phyloP scores from a whole-genome alignment of 2,797 vertebrate species.

The Neosilurus mollespiculum region DNA sequence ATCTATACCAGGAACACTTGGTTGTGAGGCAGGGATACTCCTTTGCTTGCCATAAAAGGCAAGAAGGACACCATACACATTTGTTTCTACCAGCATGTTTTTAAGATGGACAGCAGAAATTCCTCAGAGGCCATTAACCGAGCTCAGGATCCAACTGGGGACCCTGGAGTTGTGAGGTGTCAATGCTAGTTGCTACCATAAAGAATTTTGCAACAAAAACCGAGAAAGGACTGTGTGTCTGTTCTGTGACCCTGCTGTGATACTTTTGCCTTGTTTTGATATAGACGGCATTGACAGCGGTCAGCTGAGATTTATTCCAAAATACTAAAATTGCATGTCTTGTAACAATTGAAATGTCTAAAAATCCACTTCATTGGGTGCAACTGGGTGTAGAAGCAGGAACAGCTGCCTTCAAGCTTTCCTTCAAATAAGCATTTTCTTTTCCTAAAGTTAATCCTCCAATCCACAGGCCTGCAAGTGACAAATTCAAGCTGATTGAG shows the following conservation, averaged over 20 bases:
- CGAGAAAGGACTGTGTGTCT: neutral
- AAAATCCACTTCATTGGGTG: slow-evolving; percentile 1
- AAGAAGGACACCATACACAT: neutral
- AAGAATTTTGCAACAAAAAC: neutral
- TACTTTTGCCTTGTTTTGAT: neutral
- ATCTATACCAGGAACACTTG: neutral
- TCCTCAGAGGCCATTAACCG: neutral
- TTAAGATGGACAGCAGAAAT: neutral
- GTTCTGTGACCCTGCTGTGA: neutral
- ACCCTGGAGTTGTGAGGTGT: neutral
- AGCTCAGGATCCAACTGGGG: neutral
- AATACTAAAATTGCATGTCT: neutral
- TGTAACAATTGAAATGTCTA: neutral
- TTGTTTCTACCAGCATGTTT: neutral
- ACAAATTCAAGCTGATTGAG: slow-evolving; percentile 46
- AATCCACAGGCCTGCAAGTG: slow-evolving; percentile 32
- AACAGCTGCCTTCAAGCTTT: slow-evolving; percentile 18
- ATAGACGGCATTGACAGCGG: no score
- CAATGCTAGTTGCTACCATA: neutral
- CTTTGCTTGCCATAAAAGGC: neutral
- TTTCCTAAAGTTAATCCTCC: slow-evolving; percentile 41
- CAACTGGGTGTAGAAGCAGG: slow-evolving; percentile 14
- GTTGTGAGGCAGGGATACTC: no score
- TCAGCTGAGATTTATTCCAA: neutral
- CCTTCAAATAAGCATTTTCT: slow-evolving; percentile 29